Evolutionary conservation across 1,140 invertebrate genomes (phyloP).

Genomic region (Drosophila ironensis): DNA sequence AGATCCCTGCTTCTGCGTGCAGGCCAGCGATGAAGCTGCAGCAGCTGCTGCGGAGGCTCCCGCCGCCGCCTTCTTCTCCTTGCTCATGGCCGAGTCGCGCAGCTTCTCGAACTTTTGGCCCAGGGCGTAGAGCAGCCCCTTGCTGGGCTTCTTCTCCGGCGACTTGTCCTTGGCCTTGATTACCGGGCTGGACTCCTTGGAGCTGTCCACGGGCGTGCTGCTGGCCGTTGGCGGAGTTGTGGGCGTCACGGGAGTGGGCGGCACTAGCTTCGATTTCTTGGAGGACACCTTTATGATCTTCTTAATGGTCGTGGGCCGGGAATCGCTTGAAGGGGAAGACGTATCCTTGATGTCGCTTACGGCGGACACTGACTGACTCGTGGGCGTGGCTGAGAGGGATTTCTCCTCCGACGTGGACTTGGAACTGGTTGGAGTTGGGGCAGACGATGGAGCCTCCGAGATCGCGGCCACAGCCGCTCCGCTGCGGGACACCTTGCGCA

Average conservation of each 20-base stretch:
- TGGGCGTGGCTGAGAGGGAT: constrained; percentile 32
- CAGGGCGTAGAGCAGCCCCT: constrained; percentile 83
- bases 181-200: constrained; percentile 67
- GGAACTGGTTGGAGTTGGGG: constrained; percentile 24
- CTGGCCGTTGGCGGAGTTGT: constrained; percentile 55
- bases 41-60: constrained; percentile 1
- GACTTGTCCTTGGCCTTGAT: constrained; percentile 65
- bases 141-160: constrained; percentile 79
- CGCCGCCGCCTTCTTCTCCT: constrained; percentile 54
- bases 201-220: constrained; percentile 54
- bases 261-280: constrained; percentile 72
- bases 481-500: constrained; percentile 62
- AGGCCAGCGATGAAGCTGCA: constrained; percentile 41
- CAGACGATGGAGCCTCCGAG: constrained; percentile 14
- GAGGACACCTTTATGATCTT: constrained; percentile 67
- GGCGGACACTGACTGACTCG: constrained; percentile 13
- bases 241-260: constrained; percentile 48
- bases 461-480: constrained; percentile 61
- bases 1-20: constrained; percentile 53
- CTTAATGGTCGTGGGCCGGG: constrained; percentile 49
- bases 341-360: constrained; percentile 39
- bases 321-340: constrained; percentile 44
- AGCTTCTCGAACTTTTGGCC: constrained; percentile 87
- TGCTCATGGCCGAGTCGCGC: constrained; percentile 80
- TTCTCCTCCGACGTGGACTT: constrained; percentile 62